These are phyloP conservation scores for rat (Rattus norvegicus) DNA, from an alignment of 2,113 vertebrate species.

Conservation along the genomic window DNA sequence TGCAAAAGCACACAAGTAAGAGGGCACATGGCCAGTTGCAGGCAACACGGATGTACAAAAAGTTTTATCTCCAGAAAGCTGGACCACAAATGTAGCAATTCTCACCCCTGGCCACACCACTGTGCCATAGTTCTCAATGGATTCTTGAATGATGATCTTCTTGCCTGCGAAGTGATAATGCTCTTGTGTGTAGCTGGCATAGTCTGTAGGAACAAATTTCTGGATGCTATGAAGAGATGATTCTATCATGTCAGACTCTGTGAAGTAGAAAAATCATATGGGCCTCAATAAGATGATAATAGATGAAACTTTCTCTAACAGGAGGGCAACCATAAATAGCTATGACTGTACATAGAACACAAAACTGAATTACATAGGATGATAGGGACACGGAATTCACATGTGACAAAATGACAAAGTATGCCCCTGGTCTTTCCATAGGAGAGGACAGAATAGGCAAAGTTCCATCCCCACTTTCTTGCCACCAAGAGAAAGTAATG, in stretches of 20 bases:
- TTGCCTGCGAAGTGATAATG: slow-evolving; percentile 83
- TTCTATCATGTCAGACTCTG: slow-evolving; percentile 76
- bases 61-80: background rate
- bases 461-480: background rate
- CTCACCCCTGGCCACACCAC: slow-evolving; percentile 90
- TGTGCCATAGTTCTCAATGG: slow-evolving; percentile 86
- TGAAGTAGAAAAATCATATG: slow-evolving; percentile 25
- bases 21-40: too few relatives aligned
- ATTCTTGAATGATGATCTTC: slow-evolving; percentile 87
- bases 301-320: background rate
- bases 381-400: too few relatives aligned
- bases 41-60: rapidly evolving
- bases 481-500: background rate
- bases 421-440: too few relatives aligned
- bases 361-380: background rate
- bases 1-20: background rate
- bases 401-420: too few relatives aligned
- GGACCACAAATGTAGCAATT: rapidly evolving
- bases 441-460: background rate
- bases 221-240: slow-evolving; percentile 78
- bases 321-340: rapidly evolving
- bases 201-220: slow-evolving; percentile 84
- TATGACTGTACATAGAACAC: background rate
- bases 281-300: background rate
- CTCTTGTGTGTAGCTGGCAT: slow-evolving; percentile 86